Evolutionary conservation across 2,888 invertebrate genomes (phyloP).

Genomic region (Mimachlamys varia): DNA sequence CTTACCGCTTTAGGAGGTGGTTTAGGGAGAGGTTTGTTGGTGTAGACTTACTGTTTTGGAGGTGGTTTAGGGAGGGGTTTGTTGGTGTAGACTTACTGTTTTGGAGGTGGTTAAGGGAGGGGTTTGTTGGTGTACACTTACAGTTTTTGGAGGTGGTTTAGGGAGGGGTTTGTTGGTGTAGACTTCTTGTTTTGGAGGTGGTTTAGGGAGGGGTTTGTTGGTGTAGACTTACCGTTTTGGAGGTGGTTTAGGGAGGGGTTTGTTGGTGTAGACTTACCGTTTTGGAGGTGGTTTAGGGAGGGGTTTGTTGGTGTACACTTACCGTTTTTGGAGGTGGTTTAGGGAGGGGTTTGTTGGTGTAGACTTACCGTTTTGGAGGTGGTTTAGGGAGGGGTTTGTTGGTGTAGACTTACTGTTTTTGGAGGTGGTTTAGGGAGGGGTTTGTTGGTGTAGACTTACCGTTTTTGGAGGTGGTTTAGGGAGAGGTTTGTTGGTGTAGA

Average conservation of each 20-base stretch:
- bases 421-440: slow-evolving; percentile 2
- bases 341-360: not conserved
- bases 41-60: not conserved
- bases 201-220: not conserved
- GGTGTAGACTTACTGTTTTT: not conserved
- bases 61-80: slow-evolving; percentile 1
- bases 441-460: not conserved
- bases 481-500: not conserved
- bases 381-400: not conserved
- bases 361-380: not conserved
- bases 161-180: not conserved
- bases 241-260: not conserved
- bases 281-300: slow-evolving; percentile 17
- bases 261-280: not conserved
- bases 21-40: not conserved
- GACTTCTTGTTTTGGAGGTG: not conserved
- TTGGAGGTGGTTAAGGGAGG: not conserved
- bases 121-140: not conserved
- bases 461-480: not conserved
- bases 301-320: not conserved
- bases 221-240: not conserved
- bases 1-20: not conserved
- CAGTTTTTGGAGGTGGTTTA: not conserved
- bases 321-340: not conserved
- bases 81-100: not conserved